phyloP scores from a whole-genome alignment of 2,797 vertebrate species.

The Parambassis ranga region DNA sequence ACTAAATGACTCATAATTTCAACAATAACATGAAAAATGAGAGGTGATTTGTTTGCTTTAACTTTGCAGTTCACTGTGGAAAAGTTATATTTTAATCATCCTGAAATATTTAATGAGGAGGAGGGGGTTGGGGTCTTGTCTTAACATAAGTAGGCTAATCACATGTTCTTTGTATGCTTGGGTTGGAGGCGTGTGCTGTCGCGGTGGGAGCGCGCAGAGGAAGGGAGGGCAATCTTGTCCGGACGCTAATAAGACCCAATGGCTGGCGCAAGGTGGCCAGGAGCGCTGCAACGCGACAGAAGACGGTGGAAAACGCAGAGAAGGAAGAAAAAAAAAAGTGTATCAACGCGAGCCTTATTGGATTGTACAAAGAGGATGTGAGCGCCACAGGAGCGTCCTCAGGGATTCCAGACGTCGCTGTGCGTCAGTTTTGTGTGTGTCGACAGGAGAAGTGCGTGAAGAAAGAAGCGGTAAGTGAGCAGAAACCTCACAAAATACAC shows the following conservation, averaged over 20 bases:
- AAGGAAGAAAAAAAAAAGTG: neutral
- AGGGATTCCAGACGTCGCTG: conserved; percentile 24
- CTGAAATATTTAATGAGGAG: neutral
- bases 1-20: accelerated
- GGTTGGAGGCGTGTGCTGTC: conserved; percentile 82
- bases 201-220: conserved; percentile 77
- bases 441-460: conserved; percentile 19
- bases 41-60: neutral
- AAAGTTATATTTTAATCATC: neutral
- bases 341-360: conserved; percentile 14
- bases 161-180: conserved; percentile 65
- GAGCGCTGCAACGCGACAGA: conserved; percentile 64
- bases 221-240: conserved; percentile 81
- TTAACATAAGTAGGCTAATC: conserved; percentile 54
- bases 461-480: conserved; percentile 58
- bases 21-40: neutral
- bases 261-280: conserved; percentile 78
- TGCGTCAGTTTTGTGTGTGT: conserved; percentile 28
- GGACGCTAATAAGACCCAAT: conserved; percentile 82
- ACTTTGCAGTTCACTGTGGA: neutral
- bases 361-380: conserved; percentile 58
- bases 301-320: conserved; percentile 58
- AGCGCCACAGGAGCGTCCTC: conserved; percentile 35
- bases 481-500: conserved; percentile 48
- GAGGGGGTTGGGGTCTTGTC: conserved; percentile 20